Evolutionary conservation across 2,888 invertebrate genomes (phyloP), one percentile per base, ranked within the genome.

Genomic region (Platerodrilus igneus): DNA sequence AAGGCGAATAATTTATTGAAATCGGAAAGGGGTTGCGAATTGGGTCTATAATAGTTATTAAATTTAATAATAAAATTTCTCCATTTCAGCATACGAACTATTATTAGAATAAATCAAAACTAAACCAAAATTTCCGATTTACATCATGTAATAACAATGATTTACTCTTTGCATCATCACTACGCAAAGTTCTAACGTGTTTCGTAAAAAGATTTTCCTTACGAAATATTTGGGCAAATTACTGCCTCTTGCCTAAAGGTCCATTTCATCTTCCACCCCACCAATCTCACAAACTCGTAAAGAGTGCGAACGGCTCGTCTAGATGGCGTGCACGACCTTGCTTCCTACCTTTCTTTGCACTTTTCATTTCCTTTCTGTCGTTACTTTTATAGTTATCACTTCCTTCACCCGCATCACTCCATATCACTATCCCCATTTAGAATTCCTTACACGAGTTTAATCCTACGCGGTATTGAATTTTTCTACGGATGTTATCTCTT

Each of bases 331-430:
- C 59, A 53, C 62, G 61, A 62, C 62, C 64, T 62, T 62, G 61
- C 59, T 59, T 55, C 57, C 57, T 58, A 58, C 56, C 65, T 63
- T 61, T 61, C 62, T 63, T 61, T 60, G 59, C 63, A 62, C 61
- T 63, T 62, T 63, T 64, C 63, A 64, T 64, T 64, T 65, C 64
- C 62, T 55, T 58, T 53, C 59, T 55, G 53, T 59, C 61, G 59
- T 63, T 63, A 59, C 62, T 63, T 63, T 65, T 66, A 64, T 62
- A 60, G 63, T 63, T 62, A 64, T 64, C 59, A 59, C 61, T 62
- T 62, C 60, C 60, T 62, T 55, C 57, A 52, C 51, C 51, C 58
- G 51, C 54, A 48, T 45, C 48, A 48, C 43, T 46, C 45, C 49
- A 45, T 43, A 43, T 42, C 47, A 43, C 46, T 49, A 44, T 47